Conservation (phyloP, 2,888 invertebrate species). For the Junonia oenone region DNA sequence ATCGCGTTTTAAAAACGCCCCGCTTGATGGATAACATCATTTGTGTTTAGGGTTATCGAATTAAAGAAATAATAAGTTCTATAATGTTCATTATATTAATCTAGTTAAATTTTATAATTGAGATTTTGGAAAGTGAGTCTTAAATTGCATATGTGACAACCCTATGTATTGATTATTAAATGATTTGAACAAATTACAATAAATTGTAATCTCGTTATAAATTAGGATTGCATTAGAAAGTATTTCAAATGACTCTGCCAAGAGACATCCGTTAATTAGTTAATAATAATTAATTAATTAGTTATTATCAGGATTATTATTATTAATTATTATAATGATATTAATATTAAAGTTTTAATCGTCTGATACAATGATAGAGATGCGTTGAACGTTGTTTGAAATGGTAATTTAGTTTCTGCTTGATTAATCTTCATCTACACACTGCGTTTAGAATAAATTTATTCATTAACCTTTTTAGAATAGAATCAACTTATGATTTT, state of each 20-base stretch:
- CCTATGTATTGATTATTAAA: constrained; percentile 19
- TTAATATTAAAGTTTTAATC: too few relatives aligned
- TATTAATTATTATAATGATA: background rate
- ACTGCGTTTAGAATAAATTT: too few relatives aligned
- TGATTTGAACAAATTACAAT: constrained; percentile 16
- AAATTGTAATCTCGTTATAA: constrained; percentile 17
- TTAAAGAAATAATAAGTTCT: background rate
- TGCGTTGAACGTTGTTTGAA: too few relatives aligned
- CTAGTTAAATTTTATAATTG: too few relatives aligned
- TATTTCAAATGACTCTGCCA: constrained; percentile 5
- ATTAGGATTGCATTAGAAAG: constrained; percentile 12
- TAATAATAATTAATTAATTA: background rate
- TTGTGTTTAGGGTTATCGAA: constrained; percentile 23
- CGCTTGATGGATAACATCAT: constrained; percentile 50
- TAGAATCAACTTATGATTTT: too few relatives aligned
- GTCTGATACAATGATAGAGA: too few relatives aligned
- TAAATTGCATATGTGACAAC: too few relatives aligned
- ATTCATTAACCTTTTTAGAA: too few relatives aligned
- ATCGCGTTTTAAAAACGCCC: constrained; percentile 45
- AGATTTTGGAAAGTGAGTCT: too few relatives aligned
- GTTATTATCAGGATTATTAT: background rate
- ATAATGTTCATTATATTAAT: too few relatives aligned
- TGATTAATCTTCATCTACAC: too few relatives aligned
- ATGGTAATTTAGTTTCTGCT: too few relatives aligned
- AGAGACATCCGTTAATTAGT: background rate